Conservation (phyloP, 2,797 vertebrate genomes). For the Crocidura indochinensis region DNA sequence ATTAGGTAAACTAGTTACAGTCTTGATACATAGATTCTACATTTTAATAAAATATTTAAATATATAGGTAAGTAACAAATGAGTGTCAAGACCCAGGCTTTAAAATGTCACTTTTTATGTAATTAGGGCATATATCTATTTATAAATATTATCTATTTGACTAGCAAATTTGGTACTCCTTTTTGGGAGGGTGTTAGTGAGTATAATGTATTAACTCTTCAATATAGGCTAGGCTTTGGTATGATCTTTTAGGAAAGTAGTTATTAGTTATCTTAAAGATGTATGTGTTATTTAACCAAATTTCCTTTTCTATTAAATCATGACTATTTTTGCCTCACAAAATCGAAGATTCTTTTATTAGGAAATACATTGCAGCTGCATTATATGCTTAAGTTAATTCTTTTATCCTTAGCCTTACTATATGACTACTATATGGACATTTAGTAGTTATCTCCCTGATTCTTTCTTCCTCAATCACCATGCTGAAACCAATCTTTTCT, state of each 20-base stretch:
- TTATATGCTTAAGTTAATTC: too few species aligned
- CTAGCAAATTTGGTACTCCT: not conserved
- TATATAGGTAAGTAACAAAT: constrained; percentile 18
- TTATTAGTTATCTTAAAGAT: constrained; percentile 48
- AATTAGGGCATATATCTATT: constrained; percentile 28
- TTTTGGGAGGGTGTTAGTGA: not conserved
- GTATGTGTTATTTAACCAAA: constrained; percentile 27
- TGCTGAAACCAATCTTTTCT: not conserved
- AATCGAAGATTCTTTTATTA: constrained; percentile 9
- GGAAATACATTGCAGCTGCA: not conserved
- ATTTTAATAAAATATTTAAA: constrained; percentile 36
- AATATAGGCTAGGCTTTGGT: constrained; percentile 9
- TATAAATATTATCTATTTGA: constrained; percentile 31
- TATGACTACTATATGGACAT: not conserved
- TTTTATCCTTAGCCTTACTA: too few species aligned
- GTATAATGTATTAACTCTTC: not conserved
- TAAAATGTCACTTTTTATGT: constrained; percentile 21
- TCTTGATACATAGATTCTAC: not conserved
- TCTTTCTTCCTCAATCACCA: too few species aligned
- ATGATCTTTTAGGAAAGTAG: not conserved
- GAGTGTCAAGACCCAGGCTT: not conserved
- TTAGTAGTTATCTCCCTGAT: not conserved
- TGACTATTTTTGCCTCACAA: not conserved
- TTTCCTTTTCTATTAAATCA: constrained; percentile 52
- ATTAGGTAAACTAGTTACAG: constrained; percentile 54